These are phyloP conservation scores for Acanthacorydalis orientalis DNA, from an alignment of 2,888 invertebrate species.

Conservation along the genomic window DNA sequence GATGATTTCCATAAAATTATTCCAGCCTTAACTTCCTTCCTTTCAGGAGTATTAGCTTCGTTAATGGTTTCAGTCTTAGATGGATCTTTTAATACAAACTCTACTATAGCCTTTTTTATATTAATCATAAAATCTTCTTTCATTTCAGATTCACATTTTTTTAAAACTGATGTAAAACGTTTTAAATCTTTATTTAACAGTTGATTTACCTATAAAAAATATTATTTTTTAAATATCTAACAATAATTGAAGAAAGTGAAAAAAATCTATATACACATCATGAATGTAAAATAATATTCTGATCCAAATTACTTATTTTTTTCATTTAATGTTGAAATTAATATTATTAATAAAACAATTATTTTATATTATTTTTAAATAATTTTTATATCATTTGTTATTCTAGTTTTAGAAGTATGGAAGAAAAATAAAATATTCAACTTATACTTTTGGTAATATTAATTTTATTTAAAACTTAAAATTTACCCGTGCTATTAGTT, in stretches of 20 bases:
- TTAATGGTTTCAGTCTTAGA: constrained; percentile 31
- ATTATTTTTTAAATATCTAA: too few species aligned
- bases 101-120: constrained; percentile 82
- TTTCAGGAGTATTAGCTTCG: constrained; percentile 17
- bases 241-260: too few species aligned
- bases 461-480: constrained; percentile 2
- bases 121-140: constrained; percentile 72
- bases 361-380: too few species aligned
- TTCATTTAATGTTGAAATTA: too few species aligned
- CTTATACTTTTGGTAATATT: not conserved
- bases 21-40: constrained; percentile 36
- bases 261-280: too few species aligned
- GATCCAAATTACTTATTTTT: too few species aligned
- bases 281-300: too few species aligned
- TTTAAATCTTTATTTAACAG: constrained; percentile 24
- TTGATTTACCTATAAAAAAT: too few species aligned
- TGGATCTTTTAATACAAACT: constrained; percentile 76
- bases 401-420: too few species aligned
- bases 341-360: too few species aligned
- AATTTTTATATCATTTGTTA: too few species aligned
- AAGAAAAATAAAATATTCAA: not conserved
- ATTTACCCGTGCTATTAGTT: constrained; percentile 43
- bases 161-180: constrained; percentile 40
- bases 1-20: constrained; percentile 11
- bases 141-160: constrained; percentile 55